A percentile compares a stretch with the other conserved stretches of the same genome.
phyloP scores from a whole-genome alignment of 2,888 invertebrate genomes.

The Athalia rosae region DNA sequence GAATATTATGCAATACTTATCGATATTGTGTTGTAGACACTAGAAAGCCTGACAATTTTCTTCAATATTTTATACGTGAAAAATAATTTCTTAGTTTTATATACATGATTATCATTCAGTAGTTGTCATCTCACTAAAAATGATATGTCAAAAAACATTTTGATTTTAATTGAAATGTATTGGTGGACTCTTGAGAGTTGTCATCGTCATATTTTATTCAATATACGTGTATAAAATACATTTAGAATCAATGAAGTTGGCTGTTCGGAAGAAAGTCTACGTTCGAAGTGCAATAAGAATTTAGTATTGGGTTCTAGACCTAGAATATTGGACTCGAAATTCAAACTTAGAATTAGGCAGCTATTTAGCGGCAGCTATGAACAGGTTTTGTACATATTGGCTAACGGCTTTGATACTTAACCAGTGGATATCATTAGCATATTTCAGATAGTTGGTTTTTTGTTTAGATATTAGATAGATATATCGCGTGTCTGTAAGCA shows the following conservation, averaged over 20 bases:
- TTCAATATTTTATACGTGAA: slow-evolving; percentile 27
- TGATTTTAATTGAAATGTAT: neutral
- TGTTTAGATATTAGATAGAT: slow-evolving; percentile 24
- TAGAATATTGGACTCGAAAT: slow-evolving; percentile 35
- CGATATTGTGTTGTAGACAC: slow-evolving; percentile 39
- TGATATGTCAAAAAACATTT: slow-evolving; percentile 22
- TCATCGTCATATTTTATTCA: slow-evolving; percentile 25
- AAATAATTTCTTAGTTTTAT: slow-evolving; percentile 15
- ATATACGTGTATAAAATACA: slow-evolving; percentile 21
- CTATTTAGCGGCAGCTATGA: slow-evolving; percentile 43
- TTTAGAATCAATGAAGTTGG: slow-evolving; percentile 1
- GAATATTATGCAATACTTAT: slow-evolving; percentile 34
- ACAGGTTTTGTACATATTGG: slow-evolving; percentile 41
- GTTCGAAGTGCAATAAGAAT: slow-evolving; percentile 62
- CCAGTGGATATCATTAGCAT: slow-evolving; percentile 40
- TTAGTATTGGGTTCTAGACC: slow-evolving; percentile 49
- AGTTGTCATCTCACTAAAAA: slow-evolving; percentile 18
- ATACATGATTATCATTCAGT: slow-evolving; percentile 22
- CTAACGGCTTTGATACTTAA: slow-evolving; percentile 44
- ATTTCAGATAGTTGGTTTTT: slow-evolving; percentile 24
- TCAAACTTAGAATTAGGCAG: slow-evolving; percentile 38
- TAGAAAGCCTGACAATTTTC: slow-evolving; percentile 36
- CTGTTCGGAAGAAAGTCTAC: slow-evolving; percentile 7
- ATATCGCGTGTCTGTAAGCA: slow-evolving; percentile 55
- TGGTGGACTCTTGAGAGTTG: slow-evolving; percentile 4